phyloP scores from a whole-genome alignment of 1,140 invertebrate genomes.

The Drosophila suzukii region DNA sequence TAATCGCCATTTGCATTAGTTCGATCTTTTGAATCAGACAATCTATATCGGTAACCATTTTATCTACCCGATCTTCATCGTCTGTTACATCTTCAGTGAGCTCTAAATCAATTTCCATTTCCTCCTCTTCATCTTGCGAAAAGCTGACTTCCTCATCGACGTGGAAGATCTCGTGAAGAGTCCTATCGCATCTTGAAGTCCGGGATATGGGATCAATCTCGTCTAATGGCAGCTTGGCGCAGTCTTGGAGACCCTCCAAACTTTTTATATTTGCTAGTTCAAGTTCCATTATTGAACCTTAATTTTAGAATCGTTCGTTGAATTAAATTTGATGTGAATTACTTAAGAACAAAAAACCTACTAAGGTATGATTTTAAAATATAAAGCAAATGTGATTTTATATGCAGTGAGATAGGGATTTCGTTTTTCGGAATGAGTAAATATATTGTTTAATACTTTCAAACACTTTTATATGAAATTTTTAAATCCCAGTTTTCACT shows the following conservation, averaged over 20 bases:
- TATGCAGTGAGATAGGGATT: no score
- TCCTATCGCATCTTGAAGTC: conserved; percentile 17
- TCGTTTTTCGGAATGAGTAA: no score
- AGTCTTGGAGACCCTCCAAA: conserved; percentile 14
- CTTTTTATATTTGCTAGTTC: background rate
- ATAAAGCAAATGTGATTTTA: background rate
- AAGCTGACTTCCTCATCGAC: conserved; percentile 55
- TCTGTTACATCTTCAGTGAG: conserved; percentile 27
- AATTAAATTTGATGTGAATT: background rate
- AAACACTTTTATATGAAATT: no score
- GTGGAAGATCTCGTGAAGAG: conserved; percentile 51
- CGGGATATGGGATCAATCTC: conserved; percentile 51
- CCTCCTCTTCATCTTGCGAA: conserved; percentile 21
- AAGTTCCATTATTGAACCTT: background rate
- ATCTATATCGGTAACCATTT: conserved; percentile 30
- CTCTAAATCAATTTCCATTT: conserved; percentile 15
- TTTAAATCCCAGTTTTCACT: no score
- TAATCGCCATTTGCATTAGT: conserved; percentile 49
- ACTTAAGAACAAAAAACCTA: background rate
- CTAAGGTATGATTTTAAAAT: background rate
- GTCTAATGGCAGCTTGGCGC: conserved; percentile 26
- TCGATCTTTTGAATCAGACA: conserved; percentile 52
- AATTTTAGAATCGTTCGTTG: background rate
- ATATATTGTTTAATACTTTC: no score
- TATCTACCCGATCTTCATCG: conserved; percentile 19